These are phyloP conservation scores for Agonopterix alstromeriana DNA, from an alignment of 2,888 invertebrate species.

Conservation along the genomic window DNA sequence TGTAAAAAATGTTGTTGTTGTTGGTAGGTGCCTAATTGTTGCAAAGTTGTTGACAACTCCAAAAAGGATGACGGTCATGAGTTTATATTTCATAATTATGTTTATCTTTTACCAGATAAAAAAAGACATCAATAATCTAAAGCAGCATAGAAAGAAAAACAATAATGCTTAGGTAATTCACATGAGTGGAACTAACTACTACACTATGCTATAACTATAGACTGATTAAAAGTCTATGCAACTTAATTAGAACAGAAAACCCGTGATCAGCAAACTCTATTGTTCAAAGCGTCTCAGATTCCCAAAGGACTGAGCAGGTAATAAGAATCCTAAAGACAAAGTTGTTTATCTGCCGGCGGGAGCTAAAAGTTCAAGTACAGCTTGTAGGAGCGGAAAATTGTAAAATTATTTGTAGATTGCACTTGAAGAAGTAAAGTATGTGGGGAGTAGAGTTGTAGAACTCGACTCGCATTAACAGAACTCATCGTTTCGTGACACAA, in stretches of 20 bases:
- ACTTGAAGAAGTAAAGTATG: slow-evolving; percentile 13
- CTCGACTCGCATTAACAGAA: slow-evolving; percentile 11
- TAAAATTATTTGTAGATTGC: slow-evolving; percentile 14
- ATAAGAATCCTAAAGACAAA: slow-evolving; percentile 21
- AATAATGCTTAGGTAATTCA: no score
- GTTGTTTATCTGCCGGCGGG: slow-evolving; percentile 7
- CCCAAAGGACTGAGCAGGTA: slow-evolving; percentile 17
- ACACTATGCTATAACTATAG: no score
- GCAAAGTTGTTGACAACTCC: no score
- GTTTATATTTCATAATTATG: no score
- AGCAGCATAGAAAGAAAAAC: no score
- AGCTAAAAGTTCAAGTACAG: slow-evolving; percentile 8
- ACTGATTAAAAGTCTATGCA: no score
- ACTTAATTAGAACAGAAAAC: neutral
- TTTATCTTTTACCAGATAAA: no score
- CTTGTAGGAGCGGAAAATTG: slow-evolving; percentile 12
- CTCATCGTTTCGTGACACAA: slow-evolving; percentile 31
- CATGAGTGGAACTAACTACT: no score
- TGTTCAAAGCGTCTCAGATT: slow-evolving; percentile 22
- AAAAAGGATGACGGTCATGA: no score
- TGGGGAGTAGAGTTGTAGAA: slow-evolving; percentile 10
- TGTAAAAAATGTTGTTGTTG: no score
- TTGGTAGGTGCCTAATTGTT: no score
- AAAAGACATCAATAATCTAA: no score
- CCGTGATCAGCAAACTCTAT: slow-evolving; percentile 17